A percentile compares a stretch with the other conserved stretches of the same genome.
phyloP scores from a whole-genome alignment of 2,888 invertebrate genomes.

The Rhynchonema sp. region DNA sequence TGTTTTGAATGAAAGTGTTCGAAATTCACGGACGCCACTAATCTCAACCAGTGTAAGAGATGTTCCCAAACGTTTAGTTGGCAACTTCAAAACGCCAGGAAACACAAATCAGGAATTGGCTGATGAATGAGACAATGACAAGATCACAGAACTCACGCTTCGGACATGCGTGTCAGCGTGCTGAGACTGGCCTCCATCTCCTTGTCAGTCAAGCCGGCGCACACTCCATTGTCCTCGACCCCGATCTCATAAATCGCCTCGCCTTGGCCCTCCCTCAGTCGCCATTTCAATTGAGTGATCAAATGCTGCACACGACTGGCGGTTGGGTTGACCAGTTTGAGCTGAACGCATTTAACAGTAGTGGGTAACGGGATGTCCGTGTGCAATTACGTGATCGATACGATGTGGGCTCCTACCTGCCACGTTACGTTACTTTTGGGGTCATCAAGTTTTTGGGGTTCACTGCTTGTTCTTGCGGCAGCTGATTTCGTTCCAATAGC shows the following conservation, averaged over 20 bases:
- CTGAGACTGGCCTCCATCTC: constrained; percentile 69
- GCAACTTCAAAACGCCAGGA: no score
- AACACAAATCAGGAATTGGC: no score
- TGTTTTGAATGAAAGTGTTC: no score
- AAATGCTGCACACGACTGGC: constrained; percentile 78
- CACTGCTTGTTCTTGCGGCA: no score
- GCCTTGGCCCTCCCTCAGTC: constrained; percentile 80
- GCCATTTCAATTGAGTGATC: constrained; percentile 97
- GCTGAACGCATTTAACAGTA: constrained; percentile 38
- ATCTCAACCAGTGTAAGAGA: no score
- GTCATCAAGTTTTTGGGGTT: neutral
- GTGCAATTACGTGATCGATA: no score
- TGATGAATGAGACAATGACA: no score
- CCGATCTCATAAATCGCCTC: constrained; percentile 95
- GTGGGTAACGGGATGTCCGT: no score
- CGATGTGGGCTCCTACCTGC: neutral
- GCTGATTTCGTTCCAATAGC: no score
- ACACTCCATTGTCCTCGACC: constrained; percentile 32
- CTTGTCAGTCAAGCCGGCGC: constrained; percentile 58
- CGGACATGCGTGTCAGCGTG: constrained; percentile 70
- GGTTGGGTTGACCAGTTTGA: constrained; percentile 76
- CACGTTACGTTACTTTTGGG: neutral
- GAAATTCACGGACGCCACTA: no score
- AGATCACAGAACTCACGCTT: constrained; percentile 14
- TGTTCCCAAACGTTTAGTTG: no score